These are phyloP conservation scores for Pantala flavescens DNA, from an alignment of 1,140 invertebrate genomes.

Conservation along the genomic window DNA sequence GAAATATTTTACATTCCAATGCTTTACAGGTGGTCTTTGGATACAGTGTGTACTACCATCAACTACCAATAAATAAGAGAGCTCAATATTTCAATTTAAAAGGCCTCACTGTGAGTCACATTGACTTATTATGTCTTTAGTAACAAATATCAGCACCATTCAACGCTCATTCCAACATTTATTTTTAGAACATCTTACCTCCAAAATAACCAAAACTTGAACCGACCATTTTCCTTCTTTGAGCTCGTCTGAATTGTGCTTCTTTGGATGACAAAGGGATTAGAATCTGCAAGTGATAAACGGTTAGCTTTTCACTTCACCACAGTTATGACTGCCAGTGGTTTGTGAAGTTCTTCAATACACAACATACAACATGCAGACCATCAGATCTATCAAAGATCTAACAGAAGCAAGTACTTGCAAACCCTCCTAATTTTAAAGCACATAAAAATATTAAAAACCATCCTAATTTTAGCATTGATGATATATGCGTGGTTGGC, in stretches of 20 bases:
- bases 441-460: too few relatives aligned
- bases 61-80: background rate
- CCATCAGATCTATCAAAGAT: too few relatives aligned
- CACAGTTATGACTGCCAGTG: too few relatives aligned
- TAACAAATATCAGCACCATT: background rate
- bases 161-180: background rate
- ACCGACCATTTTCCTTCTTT: background rate
- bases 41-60: too few relatives aligned
- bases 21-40: too few relatives aligned
- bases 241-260: background rate
- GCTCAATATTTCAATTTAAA: background rate
- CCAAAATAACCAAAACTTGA: background rate
- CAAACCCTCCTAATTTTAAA: too few relatives aligned
- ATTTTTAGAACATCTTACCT: background rate
- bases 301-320: too few relatives aligned
- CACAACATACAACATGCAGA: too few relatives aligned
- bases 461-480: too few relatives aligned
- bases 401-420: too few relatives aligned
- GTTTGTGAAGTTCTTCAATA: too few relatives aligned
- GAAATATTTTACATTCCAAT: background rate
- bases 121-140: background rate
- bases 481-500: too few relatives aligned
- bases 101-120: constrained; percentile 3
- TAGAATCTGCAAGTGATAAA: background rate
- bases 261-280: background rate